Conservation (phyloP, 2,113 vertebrate species). For the Smithornis capensis region DNA sequence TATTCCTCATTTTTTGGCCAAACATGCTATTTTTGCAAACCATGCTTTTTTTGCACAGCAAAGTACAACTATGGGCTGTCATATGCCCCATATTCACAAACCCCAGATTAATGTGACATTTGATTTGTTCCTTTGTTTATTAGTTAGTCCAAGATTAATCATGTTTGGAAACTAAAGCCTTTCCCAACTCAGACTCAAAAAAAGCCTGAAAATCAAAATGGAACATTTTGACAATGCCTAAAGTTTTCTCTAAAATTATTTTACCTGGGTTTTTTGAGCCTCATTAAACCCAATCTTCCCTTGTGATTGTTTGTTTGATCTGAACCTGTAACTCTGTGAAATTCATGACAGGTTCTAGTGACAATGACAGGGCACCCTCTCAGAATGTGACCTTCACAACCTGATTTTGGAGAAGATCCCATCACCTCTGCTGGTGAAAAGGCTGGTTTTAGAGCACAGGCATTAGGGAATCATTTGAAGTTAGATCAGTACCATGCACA, state of each 20-base stretch:
- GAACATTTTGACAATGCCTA: not conserved
- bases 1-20: not conserved
- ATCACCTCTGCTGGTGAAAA: not conserved
- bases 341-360: not conserved
- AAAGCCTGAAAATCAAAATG: not conserved
- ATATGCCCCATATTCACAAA: not conserved
- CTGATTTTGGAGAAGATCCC: not conserved
- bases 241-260: not conserved
- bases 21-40: not conserved
- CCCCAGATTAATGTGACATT: not conserved
- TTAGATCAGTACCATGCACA: not conserved
- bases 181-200: rapidly evolving
- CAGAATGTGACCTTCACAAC: not conserved
- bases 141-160: not conserved
- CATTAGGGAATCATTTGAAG: not conserved
- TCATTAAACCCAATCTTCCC: not conserved
- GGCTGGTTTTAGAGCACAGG: not conserved
- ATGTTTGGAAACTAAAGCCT: not conserved
- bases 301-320: not conserved
- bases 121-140: not conserved
- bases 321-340: not conserved
- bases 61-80: not conserved
- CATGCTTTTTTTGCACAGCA: not conserved
- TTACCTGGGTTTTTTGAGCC: not conserved
- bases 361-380: not conserved